phyloP scores from a whole-genome alignment of 1,140 invertebrate species.

The Caenorhabditis elegans region WBcel235 BX284604.4:3329001-3329500 shows the following conservation, averaged over 20 bases:
- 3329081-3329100: neutral
- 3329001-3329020: no score
- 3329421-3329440: neutral
- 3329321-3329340: no score
- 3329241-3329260: no score
- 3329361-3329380: neutral
- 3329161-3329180: neutral
- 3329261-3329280: no score
- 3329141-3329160: neutral
- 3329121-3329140: constrained; percentile 23
- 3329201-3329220: no score
- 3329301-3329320: no score
- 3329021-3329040: no score
- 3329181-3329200: constrained; percentile 2
- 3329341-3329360: no score
- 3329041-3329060: no score
- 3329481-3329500: neutral
- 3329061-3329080: no score
- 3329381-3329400: neutral
- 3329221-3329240: no score
- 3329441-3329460: neutral
- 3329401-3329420: neutral
- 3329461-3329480: neutral
- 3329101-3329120: constrained; percentile 26
- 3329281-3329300: no score